Conservation (phyloP, 1,140 invertebrate species). For the Bombus difficillimus region DNA sequence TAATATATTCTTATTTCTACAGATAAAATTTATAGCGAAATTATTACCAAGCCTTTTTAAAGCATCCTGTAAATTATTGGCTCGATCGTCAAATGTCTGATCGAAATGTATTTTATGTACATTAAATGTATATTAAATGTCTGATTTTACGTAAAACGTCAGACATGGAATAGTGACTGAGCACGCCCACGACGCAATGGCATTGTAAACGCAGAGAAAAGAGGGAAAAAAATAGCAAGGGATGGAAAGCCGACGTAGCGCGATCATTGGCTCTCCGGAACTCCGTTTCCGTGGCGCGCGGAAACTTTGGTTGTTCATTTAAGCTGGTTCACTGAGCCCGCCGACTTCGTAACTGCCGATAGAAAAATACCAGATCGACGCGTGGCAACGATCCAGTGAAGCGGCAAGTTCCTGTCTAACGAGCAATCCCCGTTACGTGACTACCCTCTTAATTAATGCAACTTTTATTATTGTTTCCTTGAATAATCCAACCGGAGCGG, state of each 20-base stretch:
- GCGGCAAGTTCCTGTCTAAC: slow-evolving; percentile 69
- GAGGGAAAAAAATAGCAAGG: not conserved
- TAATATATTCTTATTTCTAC: no score
- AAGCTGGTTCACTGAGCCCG: slow-evolving; percentile 37
- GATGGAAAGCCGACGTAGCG: not conserved
- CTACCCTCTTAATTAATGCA: slow-evolving; percentile 78
- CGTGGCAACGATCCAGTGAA: slow-evolving; percentile 60
- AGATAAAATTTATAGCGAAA: no score
- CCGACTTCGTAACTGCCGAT: slow-evolving; percentile 41
- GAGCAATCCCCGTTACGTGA: slow-evolving; percentile 64
- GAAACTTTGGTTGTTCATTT: slow-evolving; percentile 50
- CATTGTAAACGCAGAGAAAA: not conserved
- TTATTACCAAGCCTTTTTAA: no score
- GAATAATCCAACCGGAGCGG: slow-evolving; percentile 68
- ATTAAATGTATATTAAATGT: no score
- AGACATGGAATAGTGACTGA: not conserved
- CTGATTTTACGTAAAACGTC: not conserved
- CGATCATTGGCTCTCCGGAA: slow-evolving; percentile 10
- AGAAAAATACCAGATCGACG: slow-evolving; percentile 63
- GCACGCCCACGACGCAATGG: not conserved
- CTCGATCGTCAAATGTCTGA: not conserved
- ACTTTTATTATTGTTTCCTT: slow-evolving; percentile 80
- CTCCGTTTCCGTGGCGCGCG: slow-evolving; percentile 35
- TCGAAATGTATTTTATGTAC: no score
- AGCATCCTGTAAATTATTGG: no score